These are phyloP conservation scores for Tachystola acroxantha DNA, from an alignment of 2,888 invertebrate genomes.

Conservation along the genomic window DNA sequence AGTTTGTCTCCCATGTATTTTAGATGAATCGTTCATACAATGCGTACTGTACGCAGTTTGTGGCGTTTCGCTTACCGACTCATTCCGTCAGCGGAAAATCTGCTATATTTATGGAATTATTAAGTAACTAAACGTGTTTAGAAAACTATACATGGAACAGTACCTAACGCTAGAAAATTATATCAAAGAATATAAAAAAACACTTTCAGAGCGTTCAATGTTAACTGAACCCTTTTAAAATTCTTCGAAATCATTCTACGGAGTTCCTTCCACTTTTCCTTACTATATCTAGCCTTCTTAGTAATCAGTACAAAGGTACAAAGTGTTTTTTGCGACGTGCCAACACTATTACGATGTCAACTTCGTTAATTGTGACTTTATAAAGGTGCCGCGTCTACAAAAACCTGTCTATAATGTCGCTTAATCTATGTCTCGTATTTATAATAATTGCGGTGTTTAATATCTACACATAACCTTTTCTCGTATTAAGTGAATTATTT, in stretches of 20 bases:
- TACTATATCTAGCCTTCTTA: constrained; percentile 1
- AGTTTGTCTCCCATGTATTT: too few species aligned
- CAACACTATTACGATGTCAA: not conserved
- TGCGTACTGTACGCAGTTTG: too few species aligned
- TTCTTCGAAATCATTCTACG: not conserved
- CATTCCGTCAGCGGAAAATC: too few species aligned
- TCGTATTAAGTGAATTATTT: constrained; percentile 49
- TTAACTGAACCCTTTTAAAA: not conserved
- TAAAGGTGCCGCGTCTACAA: constrained; percentile 1
- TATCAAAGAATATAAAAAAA: too few species aligned
- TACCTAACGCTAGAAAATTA: too few species aligned
- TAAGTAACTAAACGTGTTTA: too few species aligned
- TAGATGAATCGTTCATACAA: too few species aligned
- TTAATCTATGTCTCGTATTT: constrained; percentile 50
- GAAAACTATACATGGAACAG: too few species aligned
- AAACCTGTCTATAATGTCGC: constrained; percentile 9
- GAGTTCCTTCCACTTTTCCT: not conserved
- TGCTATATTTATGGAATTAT: too few species aligned
- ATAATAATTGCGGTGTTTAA: constrained; percentile 56
- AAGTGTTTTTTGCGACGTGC: not conserved
- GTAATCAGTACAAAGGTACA: not conserved
- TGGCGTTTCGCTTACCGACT: too few species aligned
- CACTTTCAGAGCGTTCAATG: not conserved
- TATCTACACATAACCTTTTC: constrained; percentile 44
- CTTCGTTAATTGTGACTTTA: not conserved